Evolutionary conservation across 2,888 invertebrate species (phyloP), one percentile per base, ranked within the genome.

Genomic region (Drosophila histrio): DNA sequence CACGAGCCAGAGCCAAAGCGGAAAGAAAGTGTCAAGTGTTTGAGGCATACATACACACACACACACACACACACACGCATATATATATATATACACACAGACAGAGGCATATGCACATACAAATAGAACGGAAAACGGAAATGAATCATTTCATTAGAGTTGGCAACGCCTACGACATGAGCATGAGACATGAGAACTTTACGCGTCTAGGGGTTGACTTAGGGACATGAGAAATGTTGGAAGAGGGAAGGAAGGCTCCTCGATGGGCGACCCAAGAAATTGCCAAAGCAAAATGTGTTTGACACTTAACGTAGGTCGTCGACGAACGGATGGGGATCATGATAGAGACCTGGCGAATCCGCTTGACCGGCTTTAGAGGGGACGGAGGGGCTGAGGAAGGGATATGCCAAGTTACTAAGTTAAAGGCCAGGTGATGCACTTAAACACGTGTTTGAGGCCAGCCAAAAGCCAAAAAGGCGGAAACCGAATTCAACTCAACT

Each of bases 91-190:
- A 32, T 17, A 43, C 15, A 9, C 41, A 49, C 30, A 52, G 32
- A 54, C 30, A 41, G 32, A 22, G 26, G 38, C 28, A 60, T 38
- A 60, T 41, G 44, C 21, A 60, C 46, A 46, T 58, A 56, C 44
- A 59, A 61, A 50, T 57, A 66, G 67, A 82, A 75, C 79, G 88
- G 86, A 89, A 88, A 89, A 86, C 83, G 89, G 90, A 90, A 90
- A 90, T 90, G 89, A 90, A 90, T 90, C 90, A 90, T 89, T 90
- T 88, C 88, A 90, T 90, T 90, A 90, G 84, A 86, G 89, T 87
- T 85, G 83, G 82, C 86, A 80, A 87, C 80, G 82, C 86, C 88
- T 85, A 80, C 85, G 71, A 78, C 87, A 83, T 79, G 86, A 83
- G 80, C 71, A 60, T 26, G 50, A 70, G 64, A 73, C 77, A 79